Evolutionary conservation across 37 sponge, comb jelly and placozoan genomes (phyloP).

Genomic region (Cliona cf. orientalis): DNA sequence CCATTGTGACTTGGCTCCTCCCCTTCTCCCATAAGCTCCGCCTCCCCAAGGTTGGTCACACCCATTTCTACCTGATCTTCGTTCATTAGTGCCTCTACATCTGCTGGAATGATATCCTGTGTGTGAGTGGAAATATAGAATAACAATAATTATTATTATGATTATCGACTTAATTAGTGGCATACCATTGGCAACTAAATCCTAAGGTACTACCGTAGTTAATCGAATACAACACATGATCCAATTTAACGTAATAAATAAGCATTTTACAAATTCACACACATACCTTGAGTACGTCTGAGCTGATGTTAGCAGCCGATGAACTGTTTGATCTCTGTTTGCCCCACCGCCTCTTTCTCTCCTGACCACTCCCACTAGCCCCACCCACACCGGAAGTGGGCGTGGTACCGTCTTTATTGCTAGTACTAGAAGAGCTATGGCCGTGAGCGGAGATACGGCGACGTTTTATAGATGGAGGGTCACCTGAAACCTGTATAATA

Average conservation of each 20-base stretch:
- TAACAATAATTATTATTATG: no score
- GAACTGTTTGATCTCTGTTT: slow-evolving; percentile 21
- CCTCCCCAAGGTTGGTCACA: background rate
- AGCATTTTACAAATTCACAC: background rate
- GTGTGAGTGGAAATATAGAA: no score
- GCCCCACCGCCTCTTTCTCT: slow-evolving; percentile 62
- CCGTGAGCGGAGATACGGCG: slow-evolving; percentile 29
- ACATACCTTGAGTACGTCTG: slow-evolving; percentile 64
- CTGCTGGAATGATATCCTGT: slow-evolving; percentile 53
- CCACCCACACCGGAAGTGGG: background rate
- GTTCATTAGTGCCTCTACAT: slow-evolving; percentile 12
- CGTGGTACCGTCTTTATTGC: background rate
- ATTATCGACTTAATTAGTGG: no score
- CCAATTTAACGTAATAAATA: background rate
- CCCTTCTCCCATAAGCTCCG: slow-evolving; percentile 2
- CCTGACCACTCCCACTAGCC: background rate
- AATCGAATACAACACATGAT: background rate
- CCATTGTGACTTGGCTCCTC: background rate
- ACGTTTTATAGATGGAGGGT: slow-evolving; percentile 10
- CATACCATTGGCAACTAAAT: no score
- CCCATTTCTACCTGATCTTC: background rate
- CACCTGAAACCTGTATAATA: background rate
- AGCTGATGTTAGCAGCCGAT: slow-evolving; percentile 40
- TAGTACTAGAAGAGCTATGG: background rate
- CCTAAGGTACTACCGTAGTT: background rate